Percentiles rank a stretch among this genome's conserved stretches.
phyloP scores from a whole-genome alignment of 2,113 vertebrate species.

The Scophthalmus maximus region DNA sequence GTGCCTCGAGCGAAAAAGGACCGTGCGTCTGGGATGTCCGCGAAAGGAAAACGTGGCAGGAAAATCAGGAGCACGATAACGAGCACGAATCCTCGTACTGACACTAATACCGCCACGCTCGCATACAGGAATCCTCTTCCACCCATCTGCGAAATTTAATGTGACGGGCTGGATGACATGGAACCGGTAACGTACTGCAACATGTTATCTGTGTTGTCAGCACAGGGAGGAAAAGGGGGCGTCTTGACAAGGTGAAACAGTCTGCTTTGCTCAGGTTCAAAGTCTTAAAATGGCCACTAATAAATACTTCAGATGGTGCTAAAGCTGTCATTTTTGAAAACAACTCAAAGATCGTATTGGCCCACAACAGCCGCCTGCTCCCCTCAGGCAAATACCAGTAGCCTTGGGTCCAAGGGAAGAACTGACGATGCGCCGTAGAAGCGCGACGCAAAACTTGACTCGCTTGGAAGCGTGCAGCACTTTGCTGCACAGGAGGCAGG shows the following conservation, averaged over 20 bases:
- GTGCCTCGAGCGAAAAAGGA: conserved; percentile 27
- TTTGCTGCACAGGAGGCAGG: conserved; percentile 10
- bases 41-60: conserved; percentile 21
- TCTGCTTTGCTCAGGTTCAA: conserved; percentile 74
- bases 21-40: conserved; percentile 29
- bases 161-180: conserved; percentile 34
- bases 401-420: conserved; percentile 5
- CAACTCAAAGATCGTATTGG: conserved; percentile 57
- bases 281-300: conserved; percentile 63
- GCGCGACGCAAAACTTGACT: conserved; percentile 11
- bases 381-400: conserved; percentile 58
- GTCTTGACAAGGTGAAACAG: conserved; percentile 39
- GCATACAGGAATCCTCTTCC: not conserved
- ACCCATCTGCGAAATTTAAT: conserved; percentile 7
- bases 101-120: not conserved
- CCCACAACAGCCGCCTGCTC: conserved; percentile 24
- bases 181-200: conserved; percentile 23
- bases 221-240: conserved; percentile 12
- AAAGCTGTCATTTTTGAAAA: conserved; percentile 75
- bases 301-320: conserved; percentile 67
- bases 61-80: conserved; percentile 23
- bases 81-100: conserved; percentile 13
- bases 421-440: conserved; percentile 29
- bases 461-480: no score
- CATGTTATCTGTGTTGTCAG: conserved; percentile 56